Conservation (phyloP, 2,888 invertebrate genomes). For the Luperina testacea region DNA sequence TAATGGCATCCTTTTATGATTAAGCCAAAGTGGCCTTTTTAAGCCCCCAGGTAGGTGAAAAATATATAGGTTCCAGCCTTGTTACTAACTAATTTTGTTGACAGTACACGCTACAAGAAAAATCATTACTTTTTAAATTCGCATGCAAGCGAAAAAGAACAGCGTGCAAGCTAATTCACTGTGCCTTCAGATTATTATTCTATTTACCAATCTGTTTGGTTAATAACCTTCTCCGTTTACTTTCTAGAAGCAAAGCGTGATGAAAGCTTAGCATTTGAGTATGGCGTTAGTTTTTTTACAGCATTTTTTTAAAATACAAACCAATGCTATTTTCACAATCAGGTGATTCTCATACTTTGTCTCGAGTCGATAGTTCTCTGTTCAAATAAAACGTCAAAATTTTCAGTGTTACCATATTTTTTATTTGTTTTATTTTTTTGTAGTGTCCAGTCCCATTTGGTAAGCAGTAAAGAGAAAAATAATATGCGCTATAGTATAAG, state of each 20-base stretch:
- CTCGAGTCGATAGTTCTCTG: constrained; percentile 99
- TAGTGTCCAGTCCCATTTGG: constrained; percentile 86
- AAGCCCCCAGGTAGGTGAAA: too few relatives aligned
- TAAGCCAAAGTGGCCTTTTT: too few relatives aligned
- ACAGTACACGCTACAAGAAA: constrained; percentile 32
- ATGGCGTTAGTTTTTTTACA: constrained; percentile 76
- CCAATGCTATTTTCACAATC: constrained; percentile 99
- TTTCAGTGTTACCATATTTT: constrained; percentile 75
- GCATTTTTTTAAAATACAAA: constrained; percentile 90
- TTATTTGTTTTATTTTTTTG: constrained; percentile 62
- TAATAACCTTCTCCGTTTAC: constrained; percentile 68
- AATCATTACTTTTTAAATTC: constrained; percentile 16
- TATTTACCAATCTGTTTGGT: constrained; percentile 69
- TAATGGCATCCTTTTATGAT: too few relatives aligned
- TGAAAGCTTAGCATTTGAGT: constrained; percentile 75
- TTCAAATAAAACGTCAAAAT: constrained; percentile 73
- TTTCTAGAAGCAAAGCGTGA: constrained; percentile 83
- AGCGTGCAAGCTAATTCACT: constrained; percentile 65
- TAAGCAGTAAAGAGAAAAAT: constrained; percentile 89
- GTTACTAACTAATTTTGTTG: constrained; percentile 12
- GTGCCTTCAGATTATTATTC: constrained; percentile 65
- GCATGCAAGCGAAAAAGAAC: constrained; percentile 67
- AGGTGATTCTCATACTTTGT: constrained; percentile 99
- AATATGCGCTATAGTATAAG: constrained; percentile 85
- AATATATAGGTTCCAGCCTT: too few relatives aligned